phyloP scores from a whole-genome alignment of 2,888 invertebrate genomes.

The Junonia oenone region DNA sequence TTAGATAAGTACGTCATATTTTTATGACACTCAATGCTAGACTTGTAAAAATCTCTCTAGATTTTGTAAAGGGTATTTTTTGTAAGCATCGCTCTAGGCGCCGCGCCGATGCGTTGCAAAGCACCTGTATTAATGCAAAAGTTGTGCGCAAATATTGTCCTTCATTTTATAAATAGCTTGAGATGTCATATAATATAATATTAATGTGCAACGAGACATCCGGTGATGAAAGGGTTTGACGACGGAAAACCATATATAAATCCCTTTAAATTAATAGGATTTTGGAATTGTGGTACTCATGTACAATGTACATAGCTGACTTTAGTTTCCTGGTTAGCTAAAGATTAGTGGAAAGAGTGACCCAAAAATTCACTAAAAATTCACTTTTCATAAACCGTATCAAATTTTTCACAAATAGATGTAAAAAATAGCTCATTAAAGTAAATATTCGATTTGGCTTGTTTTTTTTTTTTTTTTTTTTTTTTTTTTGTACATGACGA shows the following conservation, averaged over 20 bases:
- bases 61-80: background rate
- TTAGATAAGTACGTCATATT: too few relatives aligned
- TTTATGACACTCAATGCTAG: background rate
- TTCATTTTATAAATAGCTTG: constrained; percentile 29
- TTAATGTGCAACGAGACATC: constrained; percentile 30
- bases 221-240: constrained; percentile 27
- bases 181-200: constrained; percentile 32
- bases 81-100: background rate
- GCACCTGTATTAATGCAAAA: constrained; percentile 1
- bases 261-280: constrained; percentile 19
- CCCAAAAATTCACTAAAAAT: too few relatives aligned
- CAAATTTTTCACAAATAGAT: background rate
- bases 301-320: background rate
- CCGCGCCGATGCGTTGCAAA: too few relatives aligned
- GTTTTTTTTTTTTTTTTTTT: too few relatives aligned
- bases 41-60: background rate
- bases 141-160: constrained; percentile 5
- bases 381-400: too few relatives aligned
- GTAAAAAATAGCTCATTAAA: too few relatives aligned
- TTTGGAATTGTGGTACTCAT: background rate
- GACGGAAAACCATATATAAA: constrained; percentile 15
- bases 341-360: background rate
- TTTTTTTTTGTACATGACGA: too few relatives aligned
- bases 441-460: too few relatives aligned
- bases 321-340: background rate